These are phyloP conservation scores for Indicator maculatus DNA, from an alignment of 2,113 vertebrate genomes.

Conservation along the genomic window DNA sequence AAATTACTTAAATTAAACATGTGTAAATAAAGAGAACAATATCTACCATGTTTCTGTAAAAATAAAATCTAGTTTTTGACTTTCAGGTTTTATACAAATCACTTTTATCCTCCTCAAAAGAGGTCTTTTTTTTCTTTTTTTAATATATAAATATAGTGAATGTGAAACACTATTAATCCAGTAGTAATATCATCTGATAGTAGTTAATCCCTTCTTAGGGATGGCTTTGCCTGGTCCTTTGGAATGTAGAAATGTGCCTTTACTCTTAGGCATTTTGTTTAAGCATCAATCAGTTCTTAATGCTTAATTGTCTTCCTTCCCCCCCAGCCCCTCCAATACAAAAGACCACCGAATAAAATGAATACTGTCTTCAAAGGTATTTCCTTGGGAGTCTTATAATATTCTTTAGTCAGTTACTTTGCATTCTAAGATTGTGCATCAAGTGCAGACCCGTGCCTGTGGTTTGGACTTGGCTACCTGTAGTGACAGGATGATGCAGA, in stretches of 20 bases:
- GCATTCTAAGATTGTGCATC: slow-evolving; percentile 79
- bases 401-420: slow-evolving; percentile 55
- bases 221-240: slow-evolving; percentile 69
- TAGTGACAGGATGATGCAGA: slow-evolving; percentile 77
- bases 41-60: background rate
- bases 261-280: slow-evolving; percentile 72
- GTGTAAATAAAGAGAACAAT: slow-evolving; percentile 44
- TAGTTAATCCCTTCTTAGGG: slow-evolving; percentile 80
- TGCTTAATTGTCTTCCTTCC: slow-evolving; percentile 67
- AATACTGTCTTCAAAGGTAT: slow-evolving; percentile 62
- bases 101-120: slow-evolving; percentile 70
- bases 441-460: slow-evolving; percentile 74
- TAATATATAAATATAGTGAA: slow-evolving; percentile 69
- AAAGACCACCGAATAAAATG: slow-evolving; percentile 66
- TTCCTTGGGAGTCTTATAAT: slow-evolving; percentile 53
- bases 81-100: slow-evolving; percentile 70
- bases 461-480: slow-evolving; percentile 73
- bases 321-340: background rate
- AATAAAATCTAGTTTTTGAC: slow-evolving; percentile 40
- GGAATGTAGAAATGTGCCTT: slow-evolving; percentile 74
- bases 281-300: slow-evolving; percentile 74
- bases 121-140: background rate
- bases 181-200: slow-evolving; percentile 82
- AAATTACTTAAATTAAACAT: slow-evolving; percentile 48
- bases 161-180: slow-evolving; percentile 77